Percentiles rank a stretch among this genome's conserved stretches.
phyloP scores from a whole-genome alignment of 2,888 invertebrate genomes.

The Mellilla xanthometata region DNA sequence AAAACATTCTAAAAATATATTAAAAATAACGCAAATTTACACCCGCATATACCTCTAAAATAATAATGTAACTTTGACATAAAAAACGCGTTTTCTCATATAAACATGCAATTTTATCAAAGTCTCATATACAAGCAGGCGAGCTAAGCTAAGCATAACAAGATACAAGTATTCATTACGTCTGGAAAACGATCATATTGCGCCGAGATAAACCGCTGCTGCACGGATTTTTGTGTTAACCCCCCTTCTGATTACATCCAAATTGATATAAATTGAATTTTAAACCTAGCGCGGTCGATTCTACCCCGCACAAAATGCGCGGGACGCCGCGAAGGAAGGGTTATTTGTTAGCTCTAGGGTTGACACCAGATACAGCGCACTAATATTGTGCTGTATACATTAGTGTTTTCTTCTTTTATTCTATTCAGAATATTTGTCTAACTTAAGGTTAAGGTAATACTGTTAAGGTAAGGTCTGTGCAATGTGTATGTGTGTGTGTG shows the following conservation, averaged over 20 bases:
- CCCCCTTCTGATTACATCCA: slow-evolving; percentile 75
- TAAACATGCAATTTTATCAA: not conserved
- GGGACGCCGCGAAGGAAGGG: slow-evolving; percentile 54
- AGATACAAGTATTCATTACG: slow-evolving; percentile 25
- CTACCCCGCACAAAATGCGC: slow-evolving; percentile 48
- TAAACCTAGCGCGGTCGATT: slow-evolving; percentile 67
- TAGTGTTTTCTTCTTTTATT: no score
- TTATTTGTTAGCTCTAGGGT: slow-evolving; percentile 62
- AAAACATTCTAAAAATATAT: no score
- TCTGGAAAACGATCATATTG: slow-evolving; percentile 58
- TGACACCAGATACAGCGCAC: slow-evolving; percentile 26
- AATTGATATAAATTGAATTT: slow-evolving; percentile 82
- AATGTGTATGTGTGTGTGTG: no score
- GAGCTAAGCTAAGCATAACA: slow-evolving; percentile 13
- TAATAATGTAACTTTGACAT: no score
- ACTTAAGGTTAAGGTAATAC: no score
- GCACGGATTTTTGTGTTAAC: slow-evolving; percentile 72
- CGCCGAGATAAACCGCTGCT: slow-evolving; percentile 51
- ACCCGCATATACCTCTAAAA: no score
- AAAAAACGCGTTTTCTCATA: not conserved
- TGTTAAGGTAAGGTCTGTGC: no score
- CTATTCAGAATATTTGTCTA: no score
- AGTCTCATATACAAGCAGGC: slow-evolving; percentile 2
- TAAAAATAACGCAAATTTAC: no score
- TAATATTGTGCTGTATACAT: not conserved